Base-by-base conservation (phyloP, 2,888 invertebrate species). In the Diachrysia chrysitis region DNA sequence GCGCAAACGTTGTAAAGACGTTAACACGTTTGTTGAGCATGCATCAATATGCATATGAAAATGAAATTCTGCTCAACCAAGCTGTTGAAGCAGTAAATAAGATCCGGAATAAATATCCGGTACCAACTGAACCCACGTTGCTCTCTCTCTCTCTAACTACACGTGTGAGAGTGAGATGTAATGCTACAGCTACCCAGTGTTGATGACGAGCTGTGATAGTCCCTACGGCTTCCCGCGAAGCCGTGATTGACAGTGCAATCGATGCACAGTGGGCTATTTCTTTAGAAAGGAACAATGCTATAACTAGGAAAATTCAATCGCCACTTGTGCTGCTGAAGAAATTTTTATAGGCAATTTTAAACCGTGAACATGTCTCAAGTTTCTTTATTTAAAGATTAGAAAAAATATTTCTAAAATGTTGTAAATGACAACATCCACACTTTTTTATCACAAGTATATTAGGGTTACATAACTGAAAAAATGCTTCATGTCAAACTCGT, bases 71-170 rank as follows among this genome's bases (percentile, higher is more conserved):
- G 84, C 84, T 85, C 87, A 79, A 83, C 82, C 85, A 87, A 86
- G 86, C 89, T 89, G 89, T 89, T 88, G 89, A 83, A 87, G 87
- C 91, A 89, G 90, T 90, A 91, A 93, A 93, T 92, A 91, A 89
- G 90, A 89, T 90, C 93, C 92, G 91, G 89, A 88, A 87, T 87
- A 87, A 92, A 93, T 92, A 91, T 93, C 92, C 92, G 92, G 87
- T 78, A 71, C 87, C 84, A 87, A 87, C 88, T 89, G 87, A 85
- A 87, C 85, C 83, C 81, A 76, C 78, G 72, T 54, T 65, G 21
- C 19, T 65, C 69, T 73, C 58, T 89, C 90, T 72, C 85, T 84
- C 73, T 89, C 78, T 63, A 56, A 53, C 70, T 55, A 56, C 61
- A 37, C 69, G 58, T 0, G 81, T 63, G 65, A 10, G 82, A 83